These are phyloP conservation scores for Stomatorhinus walkeri DNA, from an alignment of 2,797 vertebrate genomes.

Conservation along the genomic window DNA sequence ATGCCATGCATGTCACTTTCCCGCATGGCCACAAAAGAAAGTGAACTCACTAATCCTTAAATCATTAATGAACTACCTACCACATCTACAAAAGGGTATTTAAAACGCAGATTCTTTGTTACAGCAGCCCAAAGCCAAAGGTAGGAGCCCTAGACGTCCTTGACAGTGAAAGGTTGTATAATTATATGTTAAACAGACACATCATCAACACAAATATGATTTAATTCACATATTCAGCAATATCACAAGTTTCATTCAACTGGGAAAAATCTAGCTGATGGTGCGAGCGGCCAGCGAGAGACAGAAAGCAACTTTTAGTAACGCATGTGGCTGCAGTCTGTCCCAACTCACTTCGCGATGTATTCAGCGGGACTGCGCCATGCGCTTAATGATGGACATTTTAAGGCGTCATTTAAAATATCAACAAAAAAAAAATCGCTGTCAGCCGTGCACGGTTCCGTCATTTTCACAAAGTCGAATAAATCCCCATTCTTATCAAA, in stretches of 20 bases:
- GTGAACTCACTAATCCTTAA: not conserved
- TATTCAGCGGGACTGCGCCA: not conserved
- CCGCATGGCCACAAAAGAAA: not conserved
- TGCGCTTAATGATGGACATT: not conserved
- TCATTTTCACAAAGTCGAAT: not conserved
- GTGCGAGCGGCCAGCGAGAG: not conserved
- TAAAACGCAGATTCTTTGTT: not conserved
- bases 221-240: not conserved
- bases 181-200: not conserved
- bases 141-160: not conserved
- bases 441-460: not conserved
- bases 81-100: not conserved
- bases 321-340: not conserved
- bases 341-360: not conserved
- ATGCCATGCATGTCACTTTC: not conserved
- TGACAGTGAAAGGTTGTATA: not conserved
- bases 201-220: not conserved
- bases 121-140: not conserved
- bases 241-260: not conserved
- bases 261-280: not conserved
- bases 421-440: not conserved
- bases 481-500: not conserved
- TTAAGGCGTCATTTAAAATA: not conserved
- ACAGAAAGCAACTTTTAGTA: not conserved
- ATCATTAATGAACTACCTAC: conserved; percentile 5